phyloP scores from a whole-genome alignment of 1,140 invertebrate species.

The Tetramorium simillimum region DNA sequence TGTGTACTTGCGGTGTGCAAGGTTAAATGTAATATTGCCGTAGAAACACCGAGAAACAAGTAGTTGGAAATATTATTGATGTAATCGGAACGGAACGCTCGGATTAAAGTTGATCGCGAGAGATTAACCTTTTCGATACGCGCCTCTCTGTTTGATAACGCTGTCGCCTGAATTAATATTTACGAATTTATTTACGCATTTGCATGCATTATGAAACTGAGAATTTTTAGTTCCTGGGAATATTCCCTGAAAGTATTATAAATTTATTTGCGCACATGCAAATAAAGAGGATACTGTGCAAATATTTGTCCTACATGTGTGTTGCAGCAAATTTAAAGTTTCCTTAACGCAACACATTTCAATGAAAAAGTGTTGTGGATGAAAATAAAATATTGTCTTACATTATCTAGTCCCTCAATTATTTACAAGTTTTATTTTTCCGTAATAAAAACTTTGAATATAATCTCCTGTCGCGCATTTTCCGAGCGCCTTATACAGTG shows the following conservation, averaged over 20 bases:
- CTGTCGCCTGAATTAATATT: constrained; percentile 44
- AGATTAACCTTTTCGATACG: constrained; percentile 26
- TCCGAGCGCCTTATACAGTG: background rate
- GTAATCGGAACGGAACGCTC: constrained; percentile 13
- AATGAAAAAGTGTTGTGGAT: background rate
- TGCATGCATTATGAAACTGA: constrained; percentile 48
- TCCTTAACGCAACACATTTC: constrained; percentile 25
- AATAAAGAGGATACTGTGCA: constrained; percentile 33
- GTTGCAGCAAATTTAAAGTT: constrained; percentile 21
- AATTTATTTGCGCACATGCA: constrained; percentile 39
- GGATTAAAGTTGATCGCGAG: constrained; percentile 44
- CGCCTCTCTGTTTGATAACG: background rate
- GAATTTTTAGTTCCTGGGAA: constrained; percentile 20
- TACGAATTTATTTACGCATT: constrained; percentile 49
- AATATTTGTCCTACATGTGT: constrained; percentile 33
- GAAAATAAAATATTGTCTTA: constrained; percentile 27
- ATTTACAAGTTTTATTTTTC: background rate
- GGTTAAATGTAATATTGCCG: constrained; percentile 51
- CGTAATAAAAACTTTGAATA: background rate
- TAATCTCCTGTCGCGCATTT: background rate
- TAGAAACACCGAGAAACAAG: constrained; percentile 37
- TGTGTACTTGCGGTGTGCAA: constrained; percentile 21
- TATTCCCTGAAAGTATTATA: constrained; percentile 34
- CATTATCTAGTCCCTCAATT: background rate
- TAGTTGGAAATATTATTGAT: constrained; percentile 40